Evolutionary conservation across 2,888 invertebrate genomes (phyloP).

Genomic region (Epicampocera succincta): DNA sequence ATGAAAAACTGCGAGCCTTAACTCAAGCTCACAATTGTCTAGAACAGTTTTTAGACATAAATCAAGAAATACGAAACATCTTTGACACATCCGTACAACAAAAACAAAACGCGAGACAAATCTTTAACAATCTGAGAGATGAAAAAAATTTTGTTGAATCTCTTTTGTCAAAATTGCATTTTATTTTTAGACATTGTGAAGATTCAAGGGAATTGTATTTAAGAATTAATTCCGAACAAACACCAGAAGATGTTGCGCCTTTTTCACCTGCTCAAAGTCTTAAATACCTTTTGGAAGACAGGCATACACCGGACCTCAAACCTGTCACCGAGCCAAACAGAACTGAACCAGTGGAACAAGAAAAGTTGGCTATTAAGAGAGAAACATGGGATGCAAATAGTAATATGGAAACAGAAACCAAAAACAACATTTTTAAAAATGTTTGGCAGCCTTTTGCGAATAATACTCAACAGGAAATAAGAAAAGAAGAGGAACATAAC

Average conservation of each 20-base stretch:
- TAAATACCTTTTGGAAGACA: slow-evolving; percentile 27
- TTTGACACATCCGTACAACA: background rate
- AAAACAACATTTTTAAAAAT: slow-evolving; percentile 37
- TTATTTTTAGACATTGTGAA: slow-evolving; percentile 52
- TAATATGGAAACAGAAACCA: slow-evolving; percentile 11
- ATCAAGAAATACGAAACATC: slow-evolving; percentile 45
- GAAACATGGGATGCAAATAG: slow-evolving; percentile 29
- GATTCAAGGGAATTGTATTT: slow-evolving; percentile 33
- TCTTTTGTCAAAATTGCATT: slow-evolving; percentile 39
- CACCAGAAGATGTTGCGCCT: background rate
- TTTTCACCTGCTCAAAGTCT: slow-evolving; percentile 2
- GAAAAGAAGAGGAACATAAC: slow-evolving; percentile 4
- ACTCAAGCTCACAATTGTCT: slow-evolving; percentile 51
- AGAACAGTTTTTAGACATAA: slow-evolving; percentile 56
- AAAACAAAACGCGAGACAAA: background rate
- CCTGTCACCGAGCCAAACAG: background rate
- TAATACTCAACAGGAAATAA: background rate
- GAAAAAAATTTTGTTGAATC: slow-evolving; percentile 29
- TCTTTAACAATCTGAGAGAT: slow-evolving; percentile 19
- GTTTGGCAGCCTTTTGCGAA: slow-evolving; percentile 49
- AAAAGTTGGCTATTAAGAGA: slow-evolving; percentile 18
- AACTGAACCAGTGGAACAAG: background rate
- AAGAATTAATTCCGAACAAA: slow-evolving; percentile 19
- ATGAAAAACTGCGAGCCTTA: slow-evolving; percentile 45
- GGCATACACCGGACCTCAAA: slow-evolving; percentile 23